Base-by-base conservation (phyloP, 2,797 vertebrate genomes). In the Tarsius wallacei region DNA sequence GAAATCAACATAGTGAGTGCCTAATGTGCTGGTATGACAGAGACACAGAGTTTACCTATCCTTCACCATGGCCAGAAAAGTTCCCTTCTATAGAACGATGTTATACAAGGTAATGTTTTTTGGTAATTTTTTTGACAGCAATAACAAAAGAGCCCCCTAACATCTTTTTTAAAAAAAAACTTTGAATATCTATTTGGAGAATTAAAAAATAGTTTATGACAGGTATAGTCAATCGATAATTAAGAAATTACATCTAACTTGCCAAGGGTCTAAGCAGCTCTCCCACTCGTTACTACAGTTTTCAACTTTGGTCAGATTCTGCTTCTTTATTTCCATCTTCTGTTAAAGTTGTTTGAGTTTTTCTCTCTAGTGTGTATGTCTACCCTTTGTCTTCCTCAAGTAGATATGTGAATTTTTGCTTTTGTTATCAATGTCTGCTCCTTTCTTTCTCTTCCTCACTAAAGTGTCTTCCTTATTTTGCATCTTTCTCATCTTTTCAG, bases 1-100 rank as follows among this genome's bases (percentile, higher is more conserved):
- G 99, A 97, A 99, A 99, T 98, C 97, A 99, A 82, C 99, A 99
- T 97, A 99, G 99, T 21, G 99, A 99, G 96, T 99, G 99, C 88
- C 98, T 99, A 0, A 98, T 99, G 98, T 99, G 99, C 98, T 99
- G 98, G 47, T 98, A 99, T 82, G 99, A 99, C 80, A 95, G 91
- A 49, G 99, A 99, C 21, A 93, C 91, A 51, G 99, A 99, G 95
- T 99, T 99, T 94, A 93, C 82, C 19, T 99, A 99, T 78, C 7
- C 80, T 51, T 99, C 99, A 16, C 98, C 98, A 0, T 99, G 99
- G 98, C 99, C 99, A 13, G 99, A 99, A 74, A 98, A 99, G 66
- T 99, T 99, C 97, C 99, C 99, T 59, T 97, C 99, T 73, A 98
- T 99, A 98, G 87, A 98, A 93, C 99, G 98, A 82, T 99, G 99